Evolutionary conservation across 2,113 vertebrate species (phyloP), one percentile per base, ranked within the genome.

Genomic region (Loxodonta africana): DNA sequence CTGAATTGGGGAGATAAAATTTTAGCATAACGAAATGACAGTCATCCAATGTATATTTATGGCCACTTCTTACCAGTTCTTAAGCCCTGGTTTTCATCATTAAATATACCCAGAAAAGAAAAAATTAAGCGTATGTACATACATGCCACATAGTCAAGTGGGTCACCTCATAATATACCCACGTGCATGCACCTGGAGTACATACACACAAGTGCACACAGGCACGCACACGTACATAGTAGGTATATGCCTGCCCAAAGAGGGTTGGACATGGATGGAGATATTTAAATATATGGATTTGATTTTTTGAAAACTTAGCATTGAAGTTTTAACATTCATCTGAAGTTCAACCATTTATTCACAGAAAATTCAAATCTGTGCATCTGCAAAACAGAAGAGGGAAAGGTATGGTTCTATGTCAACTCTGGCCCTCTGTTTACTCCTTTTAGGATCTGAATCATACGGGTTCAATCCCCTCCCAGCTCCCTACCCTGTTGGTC

Each of bases 21-120:
- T 95, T 96, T 95, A 94, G 90, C 94, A 92, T 90, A 96, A 94
- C 71, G 87, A 92, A 95, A 84, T 95, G 81, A 95, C 71, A 95
- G 60, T 78, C 85, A 95, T 11, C 30, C 69, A 89, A 80, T 41
- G 33, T 69, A 90, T 84, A 93, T 77, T 95, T 92, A 87, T 74
- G n/a, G 30, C 51, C 60, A 74, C 6, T 48, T 83, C 57, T 84
- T 81, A 62, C 8, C 46, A 89, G 51, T 82, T 90, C 94, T 86
- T 73, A 90, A 95, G 48, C 17, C 60, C 73, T 88, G 5, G 5
- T 23, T 94, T 92, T 83, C 12, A 85, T 71, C 51, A 88, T 9
- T 48, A 83, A 88, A 91, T 85, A 94, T 12, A 94, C 11, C 15
- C 76, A 96, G 28, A 67, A 89, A 95, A 20, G 17, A 46, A 2